These are phyloP conservation scores for Lepidurus apus DNA, from an alignment of 1,140 invertebrate species.

Conservation along the genomic window DNA sequence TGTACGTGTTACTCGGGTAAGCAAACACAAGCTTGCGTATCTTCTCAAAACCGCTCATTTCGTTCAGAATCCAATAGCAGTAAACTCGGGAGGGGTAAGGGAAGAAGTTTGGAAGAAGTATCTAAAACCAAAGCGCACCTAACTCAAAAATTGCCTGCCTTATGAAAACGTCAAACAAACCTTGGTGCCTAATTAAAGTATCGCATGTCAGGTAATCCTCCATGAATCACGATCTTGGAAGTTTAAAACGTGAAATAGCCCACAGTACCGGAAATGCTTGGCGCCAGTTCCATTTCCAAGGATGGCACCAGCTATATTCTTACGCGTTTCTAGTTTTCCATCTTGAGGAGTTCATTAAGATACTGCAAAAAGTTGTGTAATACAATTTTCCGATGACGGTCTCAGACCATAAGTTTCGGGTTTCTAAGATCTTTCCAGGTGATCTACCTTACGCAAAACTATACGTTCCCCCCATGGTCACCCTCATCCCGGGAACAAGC, in stretches of 20 bases:
- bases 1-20: too few relatives aligned
- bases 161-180: neutral
- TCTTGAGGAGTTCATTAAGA: too few relatives aligned
- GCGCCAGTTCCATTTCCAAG: neutral
- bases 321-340: neutral
- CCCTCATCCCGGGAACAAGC: neutral
- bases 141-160: neutral
- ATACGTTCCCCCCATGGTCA: too few relatives aligned
- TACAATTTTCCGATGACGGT: too few relatives aligned
- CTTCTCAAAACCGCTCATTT: neutral
- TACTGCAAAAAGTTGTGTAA: too few relatives aligned
- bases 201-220: neutral
- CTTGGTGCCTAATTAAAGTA: neutral
- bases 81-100: neutral
- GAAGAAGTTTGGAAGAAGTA: neutral
- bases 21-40: too few relatives aligned
- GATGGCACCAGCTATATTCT: neutral
- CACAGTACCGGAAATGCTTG: constrained; percentile 1
- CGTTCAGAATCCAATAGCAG: too few relatives aligned
- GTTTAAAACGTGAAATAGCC: neutral
- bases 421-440: too few relatives aligned
- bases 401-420: too few relatives aligned
- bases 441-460: too few relatives aligned
- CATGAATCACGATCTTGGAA: neutral
- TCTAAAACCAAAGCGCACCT: neutral